Conservation (phyloP, 2,797 vertebrate genomes). For the Psittacula derbiana region DNA sequence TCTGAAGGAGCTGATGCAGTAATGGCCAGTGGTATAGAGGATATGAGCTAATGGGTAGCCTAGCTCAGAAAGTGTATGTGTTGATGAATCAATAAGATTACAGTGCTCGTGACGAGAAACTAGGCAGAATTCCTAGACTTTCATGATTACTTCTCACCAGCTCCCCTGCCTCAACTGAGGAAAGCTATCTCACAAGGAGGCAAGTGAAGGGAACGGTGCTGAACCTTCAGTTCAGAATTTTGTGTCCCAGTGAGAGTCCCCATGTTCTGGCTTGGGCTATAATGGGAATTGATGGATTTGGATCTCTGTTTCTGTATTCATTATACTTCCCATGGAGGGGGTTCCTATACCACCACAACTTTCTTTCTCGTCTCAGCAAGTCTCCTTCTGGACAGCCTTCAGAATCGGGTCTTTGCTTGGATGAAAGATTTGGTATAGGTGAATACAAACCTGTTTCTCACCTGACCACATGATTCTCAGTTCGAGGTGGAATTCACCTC, state of each 20-base stretch:
- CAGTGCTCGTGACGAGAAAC: background rate
- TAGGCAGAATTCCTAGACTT: background rate
- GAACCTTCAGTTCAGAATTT: background rate
- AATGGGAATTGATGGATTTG: background rate
- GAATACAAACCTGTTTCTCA: background rate
- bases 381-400: background rate
- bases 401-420: background rate
- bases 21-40: background rate
- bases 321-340: background rate
- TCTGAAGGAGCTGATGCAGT: background rate
- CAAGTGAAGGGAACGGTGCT: background rate
- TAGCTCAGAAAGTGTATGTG: accelerated
- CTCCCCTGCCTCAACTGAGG: background rate
- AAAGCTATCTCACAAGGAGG: background rate
- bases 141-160: background rate
- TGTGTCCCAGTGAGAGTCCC: background rate
- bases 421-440: background rate
- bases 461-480: background rate
- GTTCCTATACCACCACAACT: background rate
- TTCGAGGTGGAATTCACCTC: background rate
- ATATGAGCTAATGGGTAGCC: background rate
- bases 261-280: background rate
- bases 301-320: background rate
- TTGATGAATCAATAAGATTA: background rate
- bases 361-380: background rate